Evolutionary conservation across 2,113 vertebrate species (phyloP), one percentile per base, ranked within the genome.

Genomic region (Upupa epops): DNA sequence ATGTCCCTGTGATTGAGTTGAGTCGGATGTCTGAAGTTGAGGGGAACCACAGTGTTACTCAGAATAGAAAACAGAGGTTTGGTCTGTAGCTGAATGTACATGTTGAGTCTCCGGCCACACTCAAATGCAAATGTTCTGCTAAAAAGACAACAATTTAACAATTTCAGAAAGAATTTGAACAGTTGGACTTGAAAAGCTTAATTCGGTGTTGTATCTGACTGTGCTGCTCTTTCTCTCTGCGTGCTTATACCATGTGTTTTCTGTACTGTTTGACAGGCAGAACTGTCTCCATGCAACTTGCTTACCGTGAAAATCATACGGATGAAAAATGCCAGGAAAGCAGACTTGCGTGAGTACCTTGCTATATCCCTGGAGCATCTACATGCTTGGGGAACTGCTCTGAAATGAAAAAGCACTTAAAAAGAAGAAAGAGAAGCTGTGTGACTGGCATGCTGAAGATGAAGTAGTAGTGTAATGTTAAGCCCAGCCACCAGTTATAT

Each of bases 271-370:
- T 79, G 71, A 78, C 94, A 98, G 97, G 78, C 85, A 12, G 93
- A 77, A 48, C 55, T 70, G 0, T 97, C 94, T 89, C 96, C 97
- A 7, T 98, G 98, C 94, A 97, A 97, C 83, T 69, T 97, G 88
- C 91, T 98, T 22, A 97, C 97, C 0, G 97, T 98, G 63, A 97
- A 92, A 92, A 16, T 98, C 77, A 97, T 98, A 82, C 83, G 64
- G 72, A 98, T 98, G 97, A 98, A 88, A 93, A 98, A 98, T 11
- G 95, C 96, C 74, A 96, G 96, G 52, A 97, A 96, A 84, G 97
- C 97, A 64, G 98, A 98, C 11, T 24, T 93, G 26, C 13, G 98
- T 98, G 88, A 98, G 97, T 97, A 92, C 84, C 40, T 56, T 46
- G 25, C 36, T 46, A 4, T 11, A n/a, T 54, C 79, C 31, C 16